These are phyloP conservation scores for Stomatorhinus walkeri DNA, from an alignment of 2,797 vertebrate species.

Conservation along the genomic window DNA sequence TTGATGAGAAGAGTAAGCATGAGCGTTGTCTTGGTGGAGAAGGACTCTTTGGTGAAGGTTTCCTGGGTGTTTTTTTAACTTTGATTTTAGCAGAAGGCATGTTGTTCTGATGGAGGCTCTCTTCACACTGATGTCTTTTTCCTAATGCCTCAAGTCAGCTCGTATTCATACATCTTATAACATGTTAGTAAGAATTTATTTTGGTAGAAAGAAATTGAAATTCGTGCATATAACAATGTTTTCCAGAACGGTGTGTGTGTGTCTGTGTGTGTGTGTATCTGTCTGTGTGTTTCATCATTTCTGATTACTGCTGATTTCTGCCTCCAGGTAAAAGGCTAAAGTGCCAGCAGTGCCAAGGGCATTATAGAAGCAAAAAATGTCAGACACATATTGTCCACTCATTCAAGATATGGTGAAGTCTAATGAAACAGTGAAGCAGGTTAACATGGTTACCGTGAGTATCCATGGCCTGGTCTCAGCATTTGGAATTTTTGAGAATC, in stretches of 20 bases:
- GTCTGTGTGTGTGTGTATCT: background rate
- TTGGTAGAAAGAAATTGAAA: background rate
- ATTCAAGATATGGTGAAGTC: constrained; percentile 36
- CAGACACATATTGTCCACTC: constrained; percentile 31
- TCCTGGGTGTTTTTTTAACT: background rate
- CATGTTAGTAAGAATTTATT: background rate
- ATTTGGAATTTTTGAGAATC: constrained; percentile 52
- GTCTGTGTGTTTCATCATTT: background rate
- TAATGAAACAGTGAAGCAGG: constrained; percentile 39
- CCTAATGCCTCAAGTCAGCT: background rate
- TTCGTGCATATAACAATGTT: background rate
- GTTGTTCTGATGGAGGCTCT: no score
- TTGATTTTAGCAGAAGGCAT: background rate
- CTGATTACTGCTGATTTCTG: background rate
- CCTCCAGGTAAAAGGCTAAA: background rate
- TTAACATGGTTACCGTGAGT: constrained; percentile 38
- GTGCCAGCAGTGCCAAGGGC: background rate
- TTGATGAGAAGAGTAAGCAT: no score
- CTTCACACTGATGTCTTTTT: background rate
- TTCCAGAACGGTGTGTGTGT: background rate
- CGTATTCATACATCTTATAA: background rate
- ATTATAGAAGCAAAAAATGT: constrained; percentile 3
- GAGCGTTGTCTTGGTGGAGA: no score
- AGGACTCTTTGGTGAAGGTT: no score
- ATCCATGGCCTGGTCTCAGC: constrained; percentile 50